Percentiles rank a stretch among this genome's conserved stretches.
These are phyloP conservation scores for Homarus americanus DNA, from an alignment of 1,140 invertebrate species.

Conservation along the genomic window DNA sequence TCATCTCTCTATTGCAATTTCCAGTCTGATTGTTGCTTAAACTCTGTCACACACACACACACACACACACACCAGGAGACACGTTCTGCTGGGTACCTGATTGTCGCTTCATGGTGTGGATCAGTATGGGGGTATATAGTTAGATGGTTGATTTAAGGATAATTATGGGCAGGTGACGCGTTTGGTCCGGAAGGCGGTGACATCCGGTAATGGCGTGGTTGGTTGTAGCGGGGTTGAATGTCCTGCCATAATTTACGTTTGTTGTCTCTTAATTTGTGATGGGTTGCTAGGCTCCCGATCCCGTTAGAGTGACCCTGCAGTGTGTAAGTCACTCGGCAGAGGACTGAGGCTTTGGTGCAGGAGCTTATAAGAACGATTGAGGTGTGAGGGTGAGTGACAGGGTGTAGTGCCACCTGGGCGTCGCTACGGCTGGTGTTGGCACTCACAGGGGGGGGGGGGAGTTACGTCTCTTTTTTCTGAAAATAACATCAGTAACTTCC, in stretches of 20 bases:
- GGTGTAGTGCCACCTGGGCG: no score
- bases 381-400: no score
- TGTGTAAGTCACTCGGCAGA: background rate
- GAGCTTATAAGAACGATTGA: background rate
- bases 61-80: no score
- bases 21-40: no score
- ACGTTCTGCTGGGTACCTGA: background rate
- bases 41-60: no score
- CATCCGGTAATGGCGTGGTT: slow-evolving; percentile 9
- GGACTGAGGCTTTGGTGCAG: no score
- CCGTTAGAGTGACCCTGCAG: background rate
- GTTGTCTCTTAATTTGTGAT: slow-evolving; percentile 10
- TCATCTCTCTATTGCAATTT: no score
- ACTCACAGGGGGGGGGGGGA: background rate
- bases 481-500: background rate
- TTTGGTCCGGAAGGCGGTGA: slow-evolving; percentile 9
- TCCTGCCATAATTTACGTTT: background rate
- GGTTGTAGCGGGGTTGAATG: background rate
- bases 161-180: background rate
- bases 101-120: background rate
- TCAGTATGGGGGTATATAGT: background rate
- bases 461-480: background rate
- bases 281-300: slow-evolving; percentile 14
- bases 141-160: slow-evolving; percentile 11
- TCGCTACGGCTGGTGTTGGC: background rate